Conservation (phyloP, 2,113 vertebrate species). For the Gila orcuttii region DNA sequence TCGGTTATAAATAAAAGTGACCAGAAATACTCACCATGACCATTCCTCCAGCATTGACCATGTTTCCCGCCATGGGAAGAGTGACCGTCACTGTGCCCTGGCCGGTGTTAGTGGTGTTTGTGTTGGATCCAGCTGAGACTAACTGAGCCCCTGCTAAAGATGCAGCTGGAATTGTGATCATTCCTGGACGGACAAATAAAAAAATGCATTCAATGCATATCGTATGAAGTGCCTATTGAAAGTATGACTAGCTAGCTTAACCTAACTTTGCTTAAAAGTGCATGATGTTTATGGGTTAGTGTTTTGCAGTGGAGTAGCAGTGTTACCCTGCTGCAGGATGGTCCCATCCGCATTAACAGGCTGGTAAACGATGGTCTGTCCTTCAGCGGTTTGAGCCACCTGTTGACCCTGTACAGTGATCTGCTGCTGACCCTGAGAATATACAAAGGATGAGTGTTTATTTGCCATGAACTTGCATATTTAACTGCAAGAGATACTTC, state of each 20-base stretch:
- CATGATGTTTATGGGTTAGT: background rate
- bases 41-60: slow-evolving; percentile 98
- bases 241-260: background rate
- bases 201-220: background rate
- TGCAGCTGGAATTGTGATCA: slow-evolving; percentile 98
- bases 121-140: slow-evolving; percentile 91
- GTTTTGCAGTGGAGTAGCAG: background rate
- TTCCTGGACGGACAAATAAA: slow-evolving; percentile 81
- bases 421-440: slow-evolving; percentile 85
- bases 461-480: background rate
- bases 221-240: no score
- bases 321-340: slow-evolving; percentile 93
- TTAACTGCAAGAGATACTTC: background rate
- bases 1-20: background rate
- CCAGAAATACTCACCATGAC: slow-evolving; percentile 88
- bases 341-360: slow-evolving; percentile 97
- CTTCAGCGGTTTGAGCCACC: slow-evolving; percentile 95
- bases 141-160: slow-evolving; percentile 96
- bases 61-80: slow-evolving; percentile 95
- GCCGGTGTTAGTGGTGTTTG: slow-evolving; percentile 91
- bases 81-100: slow-evolving; percentile 98
- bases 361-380: slow-evolving; percentile 98
- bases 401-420: slow-evolving; percentile 98
- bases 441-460: background rate
- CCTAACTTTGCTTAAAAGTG: background rate